Evolutionary conservation across 2,113 vertebrate species (phyloP).

Genomic region (Dascyllus trimaculatus): DNA sequence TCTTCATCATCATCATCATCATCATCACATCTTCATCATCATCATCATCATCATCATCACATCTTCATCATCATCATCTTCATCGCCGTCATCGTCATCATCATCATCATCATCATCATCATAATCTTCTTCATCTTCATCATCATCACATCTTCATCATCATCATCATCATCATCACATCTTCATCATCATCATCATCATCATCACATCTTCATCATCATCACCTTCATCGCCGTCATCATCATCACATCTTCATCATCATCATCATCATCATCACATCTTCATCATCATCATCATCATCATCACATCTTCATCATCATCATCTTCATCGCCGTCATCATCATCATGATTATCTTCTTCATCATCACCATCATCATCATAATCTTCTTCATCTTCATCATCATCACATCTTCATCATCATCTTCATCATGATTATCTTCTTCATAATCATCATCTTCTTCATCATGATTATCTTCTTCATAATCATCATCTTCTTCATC

Average conservation of each 20-base stretch:
- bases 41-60: no score
- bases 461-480: not conserved
- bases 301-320: not conserved
- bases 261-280: no score
- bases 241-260: no score
- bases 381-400: not conserved
- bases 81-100: not conserved
- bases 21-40: no score
- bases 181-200: not conserved
- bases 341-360: no score
- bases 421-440: no score
- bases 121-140: not conserved
- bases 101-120: not conserved
- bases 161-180: not conserved
- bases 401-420: not conserved
- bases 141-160: not conserved
- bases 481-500: not conserved
- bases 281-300: not conserved
- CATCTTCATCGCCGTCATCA: not conserved
- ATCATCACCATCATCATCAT: no score
- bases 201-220: not conserved
- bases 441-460: no score
- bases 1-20: no score
- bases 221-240: no score
- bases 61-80: not conserved